phyloP scores from a whole-genome alignment of 2,797 vertebrate species.

The Glossophaga mutica region DNA sequence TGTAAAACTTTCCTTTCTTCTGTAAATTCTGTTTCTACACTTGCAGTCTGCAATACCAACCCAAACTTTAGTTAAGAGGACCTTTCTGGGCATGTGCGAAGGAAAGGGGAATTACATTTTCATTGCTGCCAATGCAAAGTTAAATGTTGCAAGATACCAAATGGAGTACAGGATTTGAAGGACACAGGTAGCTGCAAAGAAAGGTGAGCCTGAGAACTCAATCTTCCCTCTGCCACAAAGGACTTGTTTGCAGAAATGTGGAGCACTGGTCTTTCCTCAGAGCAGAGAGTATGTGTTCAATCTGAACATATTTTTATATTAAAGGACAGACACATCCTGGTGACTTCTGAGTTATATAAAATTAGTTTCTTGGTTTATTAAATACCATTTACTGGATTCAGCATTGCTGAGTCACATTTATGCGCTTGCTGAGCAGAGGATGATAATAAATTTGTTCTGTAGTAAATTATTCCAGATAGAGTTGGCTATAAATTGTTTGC shows the following conservation, averaged over 20 bases:
- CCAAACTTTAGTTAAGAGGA: not conserved
- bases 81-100: not conserved
- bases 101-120: not conserved
- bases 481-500: not conserved
- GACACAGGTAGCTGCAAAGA: not conserved
- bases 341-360: not conserved
- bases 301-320: not conserved
- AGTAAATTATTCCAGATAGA: not conserved
- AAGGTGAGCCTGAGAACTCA: not conserved
- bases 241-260: not conserved
- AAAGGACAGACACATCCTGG: not conserved
- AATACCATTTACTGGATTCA: not conserved
- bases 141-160: not conserved
- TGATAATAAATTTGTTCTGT: not conserved
- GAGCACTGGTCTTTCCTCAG: not conserved
- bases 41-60: not conserved
- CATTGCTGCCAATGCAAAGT: not conserved
- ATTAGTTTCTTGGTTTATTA: not conserved
- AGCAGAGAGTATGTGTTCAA: not conserved
- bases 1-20: not conserved
- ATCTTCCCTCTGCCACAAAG: not conserved
- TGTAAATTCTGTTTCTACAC: not conserved
- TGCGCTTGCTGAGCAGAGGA: not conserved
- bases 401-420: not conserved
- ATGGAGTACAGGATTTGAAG: not conserved